phyloP scores from a whole-genome alignment of 1,140 invertebrate species.

The Drosophila pseudoobscura region DNA sequence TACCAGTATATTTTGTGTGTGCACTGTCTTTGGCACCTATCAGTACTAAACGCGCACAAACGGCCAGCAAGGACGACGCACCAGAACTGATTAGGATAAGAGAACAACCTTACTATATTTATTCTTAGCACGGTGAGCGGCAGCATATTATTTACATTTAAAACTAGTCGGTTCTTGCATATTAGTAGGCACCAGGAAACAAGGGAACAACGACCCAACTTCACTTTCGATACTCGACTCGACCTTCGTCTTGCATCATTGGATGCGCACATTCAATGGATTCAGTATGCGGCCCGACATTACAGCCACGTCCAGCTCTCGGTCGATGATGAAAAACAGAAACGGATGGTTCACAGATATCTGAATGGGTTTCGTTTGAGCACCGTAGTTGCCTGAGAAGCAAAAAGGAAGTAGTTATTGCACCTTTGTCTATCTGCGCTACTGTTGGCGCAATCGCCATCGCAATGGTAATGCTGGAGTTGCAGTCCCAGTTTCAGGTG shows the following conservation, averaged over 20 bases:
- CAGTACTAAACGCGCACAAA: constrained; percentile 41
- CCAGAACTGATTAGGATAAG: constrained; percentile 21
- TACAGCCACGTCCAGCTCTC: constrained; percentile 89
- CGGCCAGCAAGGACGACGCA: too few relatives aligned
- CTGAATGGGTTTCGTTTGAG: constrained; percentile 85
- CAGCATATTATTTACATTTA: constrained; percentile 48
- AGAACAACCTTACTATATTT: constrained; percentile 29
- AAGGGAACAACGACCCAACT: constrained; percentile 17
- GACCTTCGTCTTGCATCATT: constrained; percentile 82
- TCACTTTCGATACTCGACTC: constrained; percentile 55
- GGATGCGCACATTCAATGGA: constrained; percentile 90
- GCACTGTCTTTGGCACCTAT: constrained; percentile 67
- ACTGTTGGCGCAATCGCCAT: constrained; percentile 19
- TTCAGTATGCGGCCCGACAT: constrained; percentile 92
- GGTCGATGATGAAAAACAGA: constrained; percentile 92
- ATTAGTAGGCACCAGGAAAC: constrained; percentile 38
- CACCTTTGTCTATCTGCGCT: constrained; percentile 35
- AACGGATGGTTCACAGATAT: constrained; percentile 91
- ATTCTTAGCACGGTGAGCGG: constrained; percentile 51
- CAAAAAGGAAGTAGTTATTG: constrained; percentile 69
- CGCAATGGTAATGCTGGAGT: not conserved
- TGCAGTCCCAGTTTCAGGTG: constrained; percentile 43
- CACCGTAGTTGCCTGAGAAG: constrained; percentile 74
- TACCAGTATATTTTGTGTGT: constrained; percentile 69
- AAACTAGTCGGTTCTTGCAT: constrained; percentile 18